Evolutionary conservation across 1,140 invertebrate species (phyloP).

Genomic region (Anastrepha ludens): DNA sequence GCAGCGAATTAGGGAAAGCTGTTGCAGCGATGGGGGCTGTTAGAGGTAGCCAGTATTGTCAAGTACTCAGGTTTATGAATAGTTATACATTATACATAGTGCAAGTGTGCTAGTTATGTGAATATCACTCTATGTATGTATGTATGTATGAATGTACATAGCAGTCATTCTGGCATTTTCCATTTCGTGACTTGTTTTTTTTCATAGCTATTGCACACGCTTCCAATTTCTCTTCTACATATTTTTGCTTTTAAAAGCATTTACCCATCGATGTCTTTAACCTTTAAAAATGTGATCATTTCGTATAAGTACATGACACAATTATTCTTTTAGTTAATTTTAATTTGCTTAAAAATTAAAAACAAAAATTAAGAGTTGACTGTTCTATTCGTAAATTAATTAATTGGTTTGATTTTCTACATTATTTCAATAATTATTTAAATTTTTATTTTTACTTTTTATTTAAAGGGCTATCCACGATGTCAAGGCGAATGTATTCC

Average conservation of each 20-base stretch:
- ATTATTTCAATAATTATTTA: conserved; percentile 54
- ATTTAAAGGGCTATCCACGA: conserved; percentile 75
- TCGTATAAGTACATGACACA: not conserved
- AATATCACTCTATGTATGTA: no score
- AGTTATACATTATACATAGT: no score
- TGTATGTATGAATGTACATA: not conserved
- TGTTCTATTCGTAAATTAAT: not conserved
- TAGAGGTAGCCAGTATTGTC: no score
- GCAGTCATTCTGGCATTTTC: no score
- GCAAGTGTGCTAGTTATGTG: no score
- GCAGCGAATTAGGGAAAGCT: no score
- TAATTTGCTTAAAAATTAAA: conserved; percentile 20
- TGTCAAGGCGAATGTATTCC: conserved; percentile 77
- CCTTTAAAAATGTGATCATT: not conserved
- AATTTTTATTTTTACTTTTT: conserved; percentile 59
- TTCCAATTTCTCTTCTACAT: not conserved
- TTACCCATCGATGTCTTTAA: not conserved
- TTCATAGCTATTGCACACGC: no score
- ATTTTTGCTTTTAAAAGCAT: not conserved
- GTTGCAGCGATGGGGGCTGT: no score
- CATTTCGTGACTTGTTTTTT: no score
- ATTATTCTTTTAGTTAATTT: not conserved
- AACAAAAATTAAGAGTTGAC: not conserved
- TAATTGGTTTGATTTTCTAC: conserved; percentile 55
- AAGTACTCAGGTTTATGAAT: no score